Base-by-base conservation (phyloP, 2,113 vertebrate species). In the Mugil cephalus region DNA sequence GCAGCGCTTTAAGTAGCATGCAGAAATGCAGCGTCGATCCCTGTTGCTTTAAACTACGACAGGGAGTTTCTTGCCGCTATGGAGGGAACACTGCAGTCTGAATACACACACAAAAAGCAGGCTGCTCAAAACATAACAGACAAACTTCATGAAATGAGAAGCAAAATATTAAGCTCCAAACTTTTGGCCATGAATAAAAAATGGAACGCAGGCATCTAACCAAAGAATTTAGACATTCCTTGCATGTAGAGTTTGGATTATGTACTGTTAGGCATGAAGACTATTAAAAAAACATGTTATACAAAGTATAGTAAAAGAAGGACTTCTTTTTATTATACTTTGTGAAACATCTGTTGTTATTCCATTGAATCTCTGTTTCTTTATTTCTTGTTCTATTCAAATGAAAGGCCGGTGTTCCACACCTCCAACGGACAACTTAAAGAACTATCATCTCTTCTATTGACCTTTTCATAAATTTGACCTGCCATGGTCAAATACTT, bases 11-110 rank as follows among this genome's bases (percentile, higher is more conserved):
- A 64, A 63, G 69, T 34, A 30, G 11, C 40, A 45, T n/a, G 18
- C 38, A 70, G 69, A 65, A 80, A 77, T 59, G 46, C 36, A 18
- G 46, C 48, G 67, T 64, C 64, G 42, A 58, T 69, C 74, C 46
- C 77, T 17, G 45, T 77, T 73, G 67, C 71, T 43, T 68, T 56
- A 61, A 74, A 72, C 40, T 66, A 69, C 60, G 67, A 81, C 51
- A 58, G 80, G 50, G 64, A 10, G 21, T 39, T 73, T 63, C 42
- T 73, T 1, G 60, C 42, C 51, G 80, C 70, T 38, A 17, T 3
- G 1, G 63, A 79, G 63, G 51, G 45, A 78, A 69, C 52, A 53
- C 11, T 65, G 54, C 69, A 55, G 58, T 60, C 43, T 46, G 73
- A 76, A 58, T 55, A 60, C 74, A 67, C n/a, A n/a, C n/a, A n/a